phyloP scores from a whole-genome alignment of 64 coral and sea anemone genomes.

The Stichodactyla helianthus region DNA sequence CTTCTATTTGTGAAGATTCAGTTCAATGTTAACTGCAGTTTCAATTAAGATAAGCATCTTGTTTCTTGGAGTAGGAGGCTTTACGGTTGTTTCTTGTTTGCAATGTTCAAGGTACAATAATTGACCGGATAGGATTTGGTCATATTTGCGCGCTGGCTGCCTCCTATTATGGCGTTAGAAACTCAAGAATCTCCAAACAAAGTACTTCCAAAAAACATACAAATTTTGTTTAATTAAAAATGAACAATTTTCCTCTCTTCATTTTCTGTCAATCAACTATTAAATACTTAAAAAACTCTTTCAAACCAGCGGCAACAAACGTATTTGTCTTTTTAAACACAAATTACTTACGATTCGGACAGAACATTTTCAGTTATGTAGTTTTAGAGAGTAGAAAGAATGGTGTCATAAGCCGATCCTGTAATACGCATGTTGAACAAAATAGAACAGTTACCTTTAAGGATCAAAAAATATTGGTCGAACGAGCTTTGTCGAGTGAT shows the following conservation, averaged over 20 bases:
- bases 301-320: neutral
- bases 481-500: no score
- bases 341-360: no score
- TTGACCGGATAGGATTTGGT: neutral
- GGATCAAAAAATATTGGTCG: no score
- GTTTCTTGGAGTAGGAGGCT: no score
- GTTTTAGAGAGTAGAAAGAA: no score
- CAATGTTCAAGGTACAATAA: neutral
- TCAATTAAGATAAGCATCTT: neutral
- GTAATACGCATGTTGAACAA: no score
- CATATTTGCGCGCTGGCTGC: neutral
- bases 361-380: no score
- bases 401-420: no score
- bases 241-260: neutral
- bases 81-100: no score
- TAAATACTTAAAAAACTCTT: neutral
- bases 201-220: neutral
- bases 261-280: neutral
- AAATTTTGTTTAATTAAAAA: neutral
- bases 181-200: neutral
- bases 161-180: neutral
- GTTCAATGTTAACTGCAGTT: neutral
- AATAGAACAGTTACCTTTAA: no score
- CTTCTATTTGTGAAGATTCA: no score
- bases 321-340: neutral